These are phyloP conservation scores for Hippopotamyrus pictus DNA, from an alignment of 2,797 vertebrate genomes.

Conservation along the genomic window DNA sequence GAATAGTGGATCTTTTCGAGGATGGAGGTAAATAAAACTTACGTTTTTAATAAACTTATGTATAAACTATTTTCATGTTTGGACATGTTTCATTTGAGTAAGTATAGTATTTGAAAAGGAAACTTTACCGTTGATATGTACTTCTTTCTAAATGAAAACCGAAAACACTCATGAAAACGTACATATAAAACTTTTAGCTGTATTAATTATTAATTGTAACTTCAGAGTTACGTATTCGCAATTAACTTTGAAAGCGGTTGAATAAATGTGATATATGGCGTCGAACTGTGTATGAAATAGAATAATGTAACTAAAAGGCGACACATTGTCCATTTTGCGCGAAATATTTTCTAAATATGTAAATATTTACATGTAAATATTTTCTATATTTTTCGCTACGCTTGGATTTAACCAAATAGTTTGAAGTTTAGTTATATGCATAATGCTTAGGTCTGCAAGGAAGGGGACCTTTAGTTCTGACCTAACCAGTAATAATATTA, in stretches of 20 bases:
- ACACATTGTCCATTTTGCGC: not conserved
- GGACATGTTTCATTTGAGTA: not conserved
- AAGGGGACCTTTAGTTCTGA: not conserved
- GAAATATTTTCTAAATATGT: not conserved
- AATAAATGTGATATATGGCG: not conserved
- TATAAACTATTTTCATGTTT: not conserved
- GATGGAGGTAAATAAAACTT: constrained; percentile 16
- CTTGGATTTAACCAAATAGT: not conserved
- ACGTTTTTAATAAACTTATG: not conserved
- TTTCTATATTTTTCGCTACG: not conserved
- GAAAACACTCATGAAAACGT: not conserved
- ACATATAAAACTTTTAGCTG: not conserved
- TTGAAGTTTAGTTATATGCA: not conserved
- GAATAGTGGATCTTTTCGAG: not conserved
- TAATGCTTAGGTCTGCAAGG: not conserved
- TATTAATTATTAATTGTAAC: not conserved
- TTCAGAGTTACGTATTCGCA: not conserved
- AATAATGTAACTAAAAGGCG: not conserved
- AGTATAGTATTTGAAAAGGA: not conserved
- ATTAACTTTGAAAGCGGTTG: not conserved
- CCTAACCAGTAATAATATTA: not conserved
- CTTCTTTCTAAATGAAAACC: not conserved
- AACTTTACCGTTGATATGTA: not conserved
- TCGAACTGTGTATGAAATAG: not conserved
- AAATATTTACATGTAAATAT: not conserved